phyloP scores from a whole-genome alignment of 1,140 invertebrate genomes.

The Drosophila kurseongensis region DNA sequence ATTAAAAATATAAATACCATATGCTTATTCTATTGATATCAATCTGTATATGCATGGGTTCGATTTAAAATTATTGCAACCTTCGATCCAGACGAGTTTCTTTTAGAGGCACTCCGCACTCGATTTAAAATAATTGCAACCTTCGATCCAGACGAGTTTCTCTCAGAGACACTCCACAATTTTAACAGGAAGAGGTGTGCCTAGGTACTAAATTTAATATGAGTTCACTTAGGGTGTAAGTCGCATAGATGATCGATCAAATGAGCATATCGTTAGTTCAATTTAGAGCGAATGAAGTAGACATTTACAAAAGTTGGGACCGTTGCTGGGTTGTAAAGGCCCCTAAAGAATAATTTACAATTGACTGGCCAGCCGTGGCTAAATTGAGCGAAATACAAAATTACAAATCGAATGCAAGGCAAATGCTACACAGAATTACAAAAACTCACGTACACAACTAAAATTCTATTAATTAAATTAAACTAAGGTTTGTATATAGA shows the following conservation, averaged over 20 bases:
- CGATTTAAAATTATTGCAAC: slow-evolving; percentile 59
- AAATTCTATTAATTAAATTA: slow-evolving; percentile 41
- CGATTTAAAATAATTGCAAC: slow-evolving; percentile 58
- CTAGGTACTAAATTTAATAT: slow-evolving; percentile 50
- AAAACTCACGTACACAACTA: slow-evolving; percentile 36
- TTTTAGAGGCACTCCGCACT: background rate
- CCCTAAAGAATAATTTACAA: slow-evolving; percentile 51
- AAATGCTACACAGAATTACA: slow-evolving; percentile 28
- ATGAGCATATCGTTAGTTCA: slow-evolving; percentile 35
- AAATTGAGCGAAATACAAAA: slow-evolving; percentile 41
- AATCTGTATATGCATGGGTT: slow-evolving; percentile 51
- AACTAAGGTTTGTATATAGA: slow-evolving; percentile 24
- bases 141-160: slow-evolving; percentile 22
- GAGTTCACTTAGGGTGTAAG: slow-evolving; percentile 19
- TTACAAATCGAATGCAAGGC: slow-evolving; percentile 21
- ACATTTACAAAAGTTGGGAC: slow-evolving; percentile 60
- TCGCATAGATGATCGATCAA: slow-evolving; percentile 11
- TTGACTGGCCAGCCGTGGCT: slow-evolving; percentile 44
- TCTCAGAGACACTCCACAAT: slow-evolving; percentile 43
- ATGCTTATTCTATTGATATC: slow-evolving; percentile 61
- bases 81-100: slow-evolving; percentile 9
- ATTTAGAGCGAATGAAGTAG: slow-evolving; percentile 27
- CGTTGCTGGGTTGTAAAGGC: slow-evolving; percentile 30
- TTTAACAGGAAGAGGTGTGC: slow-evolving; percentile 64
- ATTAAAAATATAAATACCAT: slow-evolving; percentile 68